phyloP scores from a whole-genome alignment of 1,140 invertebrate genomes.

The Drosophila guanche region DNA sequence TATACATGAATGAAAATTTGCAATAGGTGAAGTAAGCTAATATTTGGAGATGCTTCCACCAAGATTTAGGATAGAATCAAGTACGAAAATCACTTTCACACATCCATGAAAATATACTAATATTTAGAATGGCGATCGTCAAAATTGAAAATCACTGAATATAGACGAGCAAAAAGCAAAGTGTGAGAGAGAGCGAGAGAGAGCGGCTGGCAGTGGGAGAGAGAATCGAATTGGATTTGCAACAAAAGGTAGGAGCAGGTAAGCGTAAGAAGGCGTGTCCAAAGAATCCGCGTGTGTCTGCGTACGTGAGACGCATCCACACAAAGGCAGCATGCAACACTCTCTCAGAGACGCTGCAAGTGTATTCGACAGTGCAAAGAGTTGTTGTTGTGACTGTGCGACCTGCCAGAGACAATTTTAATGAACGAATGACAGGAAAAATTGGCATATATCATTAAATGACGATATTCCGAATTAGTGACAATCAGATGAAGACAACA shows the following conservation, averaged over 20 bases:
- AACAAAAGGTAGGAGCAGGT: constrained; percentile 76
- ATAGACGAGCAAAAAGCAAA: constrained; percentile 10
- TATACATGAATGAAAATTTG: too few relatives aligned
- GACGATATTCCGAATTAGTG: constrained; percentile 74
- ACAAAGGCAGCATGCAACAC: constrained; percentile 13
- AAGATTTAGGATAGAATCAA: too few relatives aligned
- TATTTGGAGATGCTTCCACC: too few relatives aligned
- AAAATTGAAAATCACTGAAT: constrained; percentile 12
- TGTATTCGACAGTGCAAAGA: constrained; percentile 9
- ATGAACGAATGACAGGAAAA: constrained; percentile 72
- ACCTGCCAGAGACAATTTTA: constrained; percentile 44
- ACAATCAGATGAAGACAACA: constrained; percentile 78
- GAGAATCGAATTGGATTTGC: constrained; percentile 55
- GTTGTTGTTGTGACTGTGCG: constrained; percentile 16
- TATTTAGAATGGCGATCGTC: constrained; percentile 56
- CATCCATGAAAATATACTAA: constrained; percentile 1
- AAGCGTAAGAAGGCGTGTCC: constrained; percentile 74
- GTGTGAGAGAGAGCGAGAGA: constrained; percentile 3
- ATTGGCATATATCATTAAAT: constrained; percentile 77
- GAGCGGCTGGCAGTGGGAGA: constrained; percentile 6
- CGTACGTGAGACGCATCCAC: constrained; percentile 12
- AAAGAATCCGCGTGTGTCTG: constrained; percentile 31
- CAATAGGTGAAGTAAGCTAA: too few relatives aligned
- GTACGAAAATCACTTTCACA: background rate
- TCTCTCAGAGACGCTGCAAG: constrained; percentile 2